Base-by-base conservation (phyloP, 2,113 vertebrate species). In the Rhinoderma darwinii region DNA sequence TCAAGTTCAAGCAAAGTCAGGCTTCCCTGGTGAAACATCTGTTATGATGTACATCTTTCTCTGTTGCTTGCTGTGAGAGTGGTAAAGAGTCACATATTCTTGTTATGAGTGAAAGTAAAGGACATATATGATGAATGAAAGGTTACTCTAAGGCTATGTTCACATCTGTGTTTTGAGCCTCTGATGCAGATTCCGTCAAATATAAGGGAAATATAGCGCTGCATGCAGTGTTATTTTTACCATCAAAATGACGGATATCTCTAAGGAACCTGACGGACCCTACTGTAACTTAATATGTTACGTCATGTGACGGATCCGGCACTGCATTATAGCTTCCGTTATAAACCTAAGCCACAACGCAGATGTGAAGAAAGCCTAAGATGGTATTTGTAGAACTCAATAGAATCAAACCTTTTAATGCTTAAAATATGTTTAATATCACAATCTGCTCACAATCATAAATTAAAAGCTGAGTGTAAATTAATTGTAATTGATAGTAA, bases 1-100 rank as follows among this genome's bases (percentile, higher is more conserved):
- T 75, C 72, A 75, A 74, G 70, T 78, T 78, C 47, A 78, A 79
- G 50, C 59, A 8, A 54, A 78, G 47, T 20, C 44, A 50, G 20
- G 76, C 50, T 56, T 79, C 32, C 50, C 18, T 79, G 32, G 22
- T 39, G 50, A 37, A 37, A 79, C 77, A 79, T 59, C 77, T 79
- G 77, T 39, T 37, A 39, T 47, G 10, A 3, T 59, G 17, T 59
- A 22, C 32, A 14, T 37, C 2, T 59, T 59, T 25, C 32, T 22
- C 32, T 51, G 32, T 56, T 32, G 77, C 77, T 11, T 79, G 77
- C 51, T 79, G 77, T 39, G 50, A 4, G 27, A 51, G 47, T 30
- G 5, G 75, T n/a, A 18, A 56, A 50, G 50, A 78, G 32, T 35
- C 18, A 79, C 50, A 79, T 79, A 56, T 22, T 25, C 77, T 39